Percentiles rank a stretch among this genome's conserved stretches.
These are phyloP conservation scores for Himalopsyche japonica DNA, from an alignment of 2,888 invertebrate genomes.

Conservation along the genomic window DNA sequence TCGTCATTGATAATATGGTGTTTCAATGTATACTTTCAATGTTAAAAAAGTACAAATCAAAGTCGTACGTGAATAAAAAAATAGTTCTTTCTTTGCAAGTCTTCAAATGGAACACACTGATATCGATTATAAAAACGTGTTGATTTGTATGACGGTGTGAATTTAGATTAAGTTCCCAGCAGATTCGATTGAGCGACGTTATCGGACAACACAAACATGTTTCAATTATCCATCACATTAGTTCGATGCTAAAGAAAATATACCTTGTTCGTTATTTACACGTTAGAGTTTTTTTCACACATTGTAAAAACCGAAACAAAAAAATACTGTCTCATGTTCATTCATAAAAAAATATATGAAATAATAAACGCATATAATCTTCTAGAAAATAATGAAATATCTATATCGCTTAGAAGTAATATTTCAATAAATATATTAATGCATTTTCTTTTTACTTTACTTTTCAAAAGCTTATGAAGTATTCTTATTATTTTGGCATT, in stretches of 20 bases:
- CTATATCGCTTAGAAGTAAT: no score
- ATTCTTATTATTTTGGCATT: no score
- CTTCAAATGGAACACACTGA: background rate
- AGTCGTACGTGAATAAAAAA: no score
- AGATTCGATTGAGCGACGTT: background rate
- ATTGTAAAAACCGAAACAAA: background rate
- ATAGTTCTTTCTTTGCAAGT: no score
- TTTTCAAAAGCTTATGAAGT: no score
- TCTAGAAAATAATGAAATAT: no score
- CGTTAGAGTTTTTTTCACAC: background rate
- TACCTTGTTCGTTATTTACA: background rate
- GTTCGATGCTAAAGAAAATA: background rate
- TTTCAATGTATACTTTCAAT: no score
- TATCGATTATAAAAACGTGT: background rate
- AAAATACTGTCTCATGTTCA: background rate
- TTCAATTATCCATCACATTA: constrained; percentile 2
- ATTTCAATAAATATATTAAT: no score
- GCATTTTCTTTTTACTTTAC: no score
- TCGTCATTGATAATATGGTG: no score
- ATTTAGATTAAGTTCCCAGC: background rate
- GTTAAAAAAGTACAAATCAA: no score
- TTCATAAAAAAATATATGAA: background rate
- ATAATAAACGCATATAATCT: background rate
- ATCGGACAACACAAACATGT: background rate
- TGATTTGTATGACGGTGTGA: background rate